These are phyloP conservation scores for Brachionus rubens DNA, from an alignment of 1,140 invertebrate genomes.

Conservation along the genomic window DNA sequence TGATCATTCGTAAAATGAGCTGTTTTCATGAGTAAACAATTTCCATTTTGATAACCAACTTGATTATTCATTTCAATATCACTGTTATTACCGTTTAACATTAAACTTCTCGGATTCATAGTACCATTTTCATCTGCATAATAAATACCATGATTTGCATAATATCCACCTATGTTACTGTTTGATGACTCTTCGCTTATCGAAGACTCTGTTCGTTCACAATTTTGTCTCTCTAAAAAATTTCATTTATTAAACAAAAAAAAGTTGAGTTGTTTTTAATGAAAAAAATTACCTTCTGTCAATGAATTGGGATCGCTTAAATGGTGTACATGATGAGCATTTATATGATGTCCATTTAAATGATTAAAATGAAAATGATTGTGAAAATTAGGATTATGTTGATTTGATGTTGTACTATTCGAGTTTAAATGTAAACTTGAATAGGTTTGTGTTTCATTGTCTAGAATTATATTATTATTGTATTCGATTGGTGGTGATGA, in stretches of 20 bases:
- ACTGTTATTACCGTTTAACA: background rate
- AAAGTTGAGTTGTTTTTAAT: background rate
- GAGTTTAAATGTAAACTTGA: background rate
- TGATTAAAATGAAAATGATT: conserved; percentile 31
- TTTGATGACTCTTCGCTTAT: conserved; percentile 37
- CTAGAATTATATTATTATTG: background rate
- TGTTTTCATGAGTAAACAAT: conserved; percentile 2
- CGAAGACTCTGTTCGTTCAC: conserved; percentile 19
- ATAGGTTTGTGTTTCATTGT: background rate
- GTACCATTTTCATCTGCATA: conserved; percentile 20
- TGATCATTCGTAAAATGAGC: background rate
- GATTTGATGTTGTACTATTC: background rate
- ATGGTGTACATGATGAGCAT: conserved; percentile 17
- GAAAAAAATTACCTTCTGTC: background rate
- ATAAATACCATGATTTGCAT: conserved; percentile 40
- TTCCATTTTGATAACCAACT: background rate
- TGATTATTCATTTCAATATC: background rate
- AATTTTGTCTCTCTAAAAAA: background rate
- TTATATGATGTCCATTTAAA: conserved; percentile 24
- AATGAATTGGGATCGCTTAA: background rate
- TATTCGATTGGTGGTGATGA: background rate
- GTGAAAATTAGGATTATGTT: conserved; percentile 25
- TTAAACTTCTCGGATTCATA: conserved; percentile 11
- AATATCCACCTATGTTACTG: conserved; percentile 36
- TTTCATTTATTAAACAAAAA: background rate